A percentile compares a stretch with the other conserved stretches of the same genome.
phyloP scores from a whole-genome alignment of 2,113 vertebrate genomes.

The Tragulus kanchil region DNA sequence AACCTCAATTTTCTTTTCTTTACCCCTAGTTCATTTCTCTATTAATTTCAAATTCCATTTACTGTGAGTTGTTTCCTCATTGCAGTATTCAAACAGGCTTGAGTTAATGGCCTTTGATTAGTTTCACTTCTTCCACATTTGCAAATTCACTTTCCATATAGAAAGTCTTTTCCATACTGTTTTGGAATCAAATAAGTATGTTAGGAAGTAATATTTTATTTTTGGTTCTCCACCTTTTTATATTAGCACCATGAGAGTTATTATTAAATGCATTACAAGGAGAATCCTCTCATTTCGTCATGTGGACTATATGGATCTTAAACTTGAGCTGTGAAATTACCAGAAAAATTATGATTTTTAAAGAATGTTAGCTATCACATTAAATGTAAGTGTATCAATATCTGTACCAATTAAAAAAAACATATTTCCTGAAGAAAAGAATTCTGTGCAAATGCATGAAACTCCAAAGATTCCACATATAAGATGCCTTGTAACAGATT shows the following conservation, averaged over 20 bases:
- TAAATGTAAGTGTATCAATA: slow-evolving; percentile 5
- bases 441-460: not conserved
- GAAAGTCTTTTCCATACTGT: not conserved
- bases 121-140: not conserved
- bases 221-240: not conserved
- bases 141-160: not conserved
- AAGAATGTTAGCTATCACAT: not conserved
- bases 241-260: not conserved
- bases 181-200: not conserved
- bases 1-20: not conserved
- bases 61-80: not conserved
- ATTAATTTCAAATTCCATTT: not conserved
- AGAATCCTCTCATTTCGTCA: not conserved
- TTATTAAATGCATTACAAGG: not conserved
- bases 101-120: not conserved
- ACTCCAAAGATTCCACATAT: not conserved
- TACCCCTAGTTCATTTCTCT: not conserved
- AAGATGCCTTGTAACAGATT: not conserved
- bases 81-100: not conserved
- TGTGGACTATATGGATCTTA: not conserved
- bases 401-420: not conserved
- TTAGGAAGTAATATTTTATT: not conserved
- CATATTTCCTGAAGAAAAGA: not conserved
- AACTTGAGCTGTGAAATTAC: not conserved
- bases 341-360: slow-evolving; percentile 3